phyloP scores from a whole-genome alignment of 2,113 vertebrate genomes.

The Shinisaurus crocodilurus region DNA sequence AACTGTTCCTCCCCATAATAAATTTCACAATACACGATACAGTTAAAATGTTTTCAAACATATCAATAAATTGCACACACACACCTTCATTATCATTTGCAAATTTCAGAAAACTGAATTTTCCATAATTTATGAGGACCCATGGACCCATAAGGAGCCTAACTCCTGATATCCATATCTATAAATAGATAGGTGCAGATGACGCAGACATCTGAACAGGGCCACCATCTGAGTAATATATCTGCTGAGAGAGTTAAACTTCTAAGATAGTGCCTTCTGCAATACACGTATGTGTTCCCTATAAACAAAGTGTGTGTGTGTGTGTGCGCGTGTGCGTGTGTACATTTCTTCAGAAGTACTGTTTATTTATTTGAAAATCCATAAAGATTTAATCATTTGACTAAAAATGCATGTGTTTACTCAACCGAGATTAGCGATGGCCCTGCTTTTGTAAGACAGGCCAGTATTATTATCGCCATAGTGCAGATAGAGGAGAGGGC shows the following conservation, averaged over 20 bases:
- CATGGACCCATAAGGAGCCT: neutral
- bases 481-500: neutral
- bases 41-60: neutral
- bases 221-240: neutral
- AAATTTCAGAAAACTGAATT: neutral
- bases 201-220: neutral
- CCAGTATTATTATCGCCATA: neutral
- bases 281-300: no score
- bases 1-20: neutral
- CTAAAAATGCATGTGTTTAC: neutral
- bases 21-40: neutral
- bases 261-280: neutral
- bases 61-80: no score
- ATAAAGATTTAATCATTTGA: neutral
- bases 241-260: neutral
- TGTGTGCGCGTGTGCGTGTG: neutral
- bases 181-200: neutral
- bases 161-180: neutral
- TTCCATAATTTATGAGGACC: neutral
- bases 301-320: neutral
- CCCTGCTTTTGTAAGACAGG: no score
- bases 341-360: neutral
- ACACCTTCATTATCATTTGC: neutral
- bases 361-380: neutral
- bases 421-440: neutral